Evolutionary conservation across 2,888 invertebrate genomes (phyloP), one percentile per base, ranked within the genome.

Genomic region (Panopea generosa): DNA sequence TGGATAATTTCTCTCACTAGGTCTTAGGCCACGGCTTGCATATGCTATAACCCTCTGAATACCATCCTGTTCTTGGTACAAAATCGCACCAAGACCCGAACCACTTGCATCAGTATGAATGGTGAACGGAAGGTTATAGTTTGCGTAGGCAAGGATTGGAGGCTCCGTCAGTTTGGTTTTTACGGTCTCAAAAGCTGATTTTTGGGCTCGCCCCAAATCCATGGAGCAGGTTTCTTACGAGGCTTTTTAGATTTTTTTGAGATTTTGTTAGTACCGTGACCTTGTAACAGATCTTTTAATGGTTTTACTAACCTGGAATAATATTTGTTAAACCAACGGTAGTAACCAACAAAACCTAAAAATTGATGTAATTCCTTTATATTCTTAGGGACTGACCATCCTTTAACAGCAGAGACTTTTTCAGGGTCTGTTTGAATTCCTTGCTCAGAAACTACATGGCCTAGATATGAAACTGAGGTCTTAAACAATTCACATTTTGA

Each of bases 101-200:
- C 3, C 9, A 20, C 6, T 3, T 4, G 52, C 52, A 52, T 82
- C 79, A 9, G 62, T 68, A 43, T 73, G 61, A 4, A 82, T n/a
- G 4, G 55, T 60, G 55, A 77, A 82, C n/a, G 76, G 67, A 4
- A 53, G 72, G n/a, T n/a, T n/a, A n/a, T n/a, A n/a, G n/a, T n/a
- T n/a, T n/a, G n/a, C 69, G 49, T 57, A 76, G n/a, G 61, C 61
- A 4, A 82, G 69, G 4, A 76, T 33, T 6, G 82, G 69, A 2
- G 82, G 22, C 18, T 16, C 16, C 11, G 53, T 71, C 14, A 71
- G 47, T 4, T 18, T n/a, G n/a, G 40, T 24, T 27, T 55, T 68
- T 1, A 79, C 14, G 1, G 18, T 52, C 11, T 56, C 53, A 57
- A 77, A 70, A 29, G 73, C 77, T 22, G 33, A 9, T 18, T 70